Base-by-base conservation (phyloP, 2,888 invertebrate species). In the Leptinotarsa juncta region DNA sequence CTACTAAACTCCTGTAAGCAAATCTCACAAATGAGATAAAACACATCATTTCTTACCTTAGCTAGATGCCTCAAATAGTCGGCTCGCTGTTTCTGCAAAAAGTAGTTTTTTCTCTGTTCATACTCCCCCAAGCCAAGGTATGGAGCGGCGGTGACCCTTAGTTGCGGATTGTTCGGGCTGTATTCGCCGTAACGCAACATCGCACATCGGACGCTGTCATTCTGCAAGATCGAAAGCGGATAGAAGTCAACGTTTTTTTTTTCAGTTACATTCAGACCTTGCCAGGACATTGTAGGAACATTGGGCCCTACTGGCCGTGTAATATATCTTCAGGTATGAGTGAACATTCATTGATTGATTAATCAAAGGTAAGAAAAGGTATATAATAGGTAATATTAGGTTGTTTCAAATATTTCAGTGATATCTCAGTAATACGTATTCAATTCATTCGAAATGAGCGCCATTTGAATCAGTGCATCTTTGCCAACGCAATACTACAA, bases 151-250 rank as follows among this genome's bases (percentile, higher is more conserved):
- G 85, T 81, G 74, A 86, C 88, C 70, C 90, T 88, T 32, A 90
- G 82, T 76, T 90, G 86, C 18, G 91, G 91, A 86, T 91, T 91
- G 87, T 91, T 91, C 3, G 91, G 91, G n/a, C 91, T 91, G 81
- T 89, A 91, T 81, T 91, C 91, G 69, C 91, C 91, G 68, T 90
- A 90, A 72, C 90, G 91, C 84, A 91, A 85, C 91, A 91, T 91
- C 74, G 82, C 81, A 82, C 81, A 68, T 68, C 79, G 79, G 76
- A 79, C 83, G 74, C 80, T 83, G 78, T 82, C 84, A 85, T 86
- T 83, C 87, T 87, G 80, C 32, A 81, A 81, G 55, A 75, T 71
- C 49, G 65, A 57, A 60, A 20, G 42, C 10, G 42, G 3, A 42
- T 42, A 42, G 12, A 12, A 42, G 5, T 42, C 3, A 3, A 12